Evolutionary conservation across 2,888 invertebrate species (phyloP), one percentile per base, ranked within the genome.

Genomic region (Drosophila fulvimacula): DNA sequence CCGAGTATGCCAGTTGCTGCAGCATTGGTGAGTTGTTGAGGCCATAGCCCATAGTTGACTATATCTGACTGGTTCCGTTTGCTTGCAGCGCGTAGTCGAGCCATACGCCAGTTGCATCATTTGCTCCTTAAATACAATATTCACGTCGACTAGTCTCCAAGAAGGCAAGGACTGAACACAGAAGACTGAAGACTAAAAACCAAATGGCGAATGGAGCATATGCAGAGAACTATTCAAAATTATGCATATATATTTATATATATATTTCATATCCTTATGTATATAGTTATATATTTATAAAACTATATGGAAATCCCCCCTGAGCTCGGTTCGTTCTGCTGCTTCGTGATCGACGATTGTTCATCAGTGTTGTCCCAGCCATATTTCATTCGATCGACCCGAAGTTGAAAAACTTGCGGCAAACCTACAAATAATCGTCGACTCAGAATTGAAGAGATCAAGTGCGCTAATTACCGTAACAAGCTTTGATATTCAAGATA

Each of bases 51-150:
- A 5, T 4, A 30, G 30, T 10, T 30, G 10, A 19, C 9, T 10
- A 5, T 10, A 9, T 5, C 32, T 34, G 21, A 21, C 34, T 19
- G 11, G 0, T 5, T 5, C 21, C n/a, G n/a, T 51, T 15, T 51
- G 2, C 19, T 21, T 21, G 34, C 79, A 92, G 92, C 92, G 6
- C 91, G 91, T 61, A 82, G 78, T 69, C 89, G 90, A 72, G 92
- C 92, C 51, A 79, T 92, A 58, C 76, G 91, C 63, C 90, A 92
- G 80, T 67, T 92, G 82, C 91, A 85, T 68, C 85, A 90, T 56
- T 82, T 92, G 59, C 70, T 92, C 67, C 69, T 88, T 77, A 92
- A 92, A 70, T 92, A 92, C 81, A 90, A 90, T 49, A 90, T 86
- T 63, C 62, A 80, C 69, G 70, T 88, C 51, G 81, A 81, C 6